Percentiles rank a stretch among this genome's conserved stretches.
phyloP scores from a whole-genome alignment of 2,113 vertebrate species.

The Pantherophis guttatus region DNA sequence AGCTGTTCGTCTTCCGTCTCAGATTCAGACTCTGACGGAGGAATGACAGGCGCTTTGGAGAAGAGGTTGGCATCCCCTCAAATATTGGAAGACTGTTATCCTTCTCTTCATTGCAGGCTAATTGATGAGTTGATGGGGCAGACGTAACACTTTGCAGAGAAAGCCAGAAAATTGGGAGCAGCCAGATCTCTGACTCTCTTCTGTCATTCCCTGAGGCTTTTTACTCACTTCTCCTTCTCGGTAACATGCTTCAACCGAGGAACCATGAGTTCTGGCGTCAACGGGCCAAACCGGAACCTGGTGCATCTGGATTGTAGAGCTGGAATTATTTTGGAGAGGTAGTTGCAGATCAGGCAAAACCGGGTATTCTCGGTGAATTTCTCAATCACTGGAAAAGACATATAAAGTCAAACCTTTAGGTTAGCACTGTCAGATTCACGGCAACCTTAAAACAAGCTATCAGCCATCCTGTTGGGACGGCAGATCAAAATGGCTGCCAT shows the following conservation, averaged over 20 bases:
- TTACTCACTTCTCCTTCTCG: slow-evolving; percentile 81
- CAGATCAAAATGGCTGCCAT: background rate
- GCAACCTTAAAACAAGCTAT: too few relatives aligned
- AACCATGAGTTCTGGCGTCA: slow-evolving; percentile 89
- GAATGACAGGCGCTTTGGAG: too few relatives aligned
- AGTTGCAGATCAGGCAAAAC: slow-evolving; percentile 97
- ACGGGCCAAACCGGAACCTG: slow-evolving; percentile 91
- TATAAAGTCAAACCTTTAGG: background rate
- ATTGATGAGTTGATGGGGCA: too few relatives aligned
- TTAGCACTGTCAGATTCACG: too few relatives aligned
- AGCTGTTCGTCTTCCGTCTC: too few relatives aligned
- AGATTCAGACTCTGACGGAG: too few relatives aligned
- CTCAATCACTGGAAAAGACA: slow-evolving; percentile 83
- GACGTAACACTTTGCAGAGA: too few relatives aligned
- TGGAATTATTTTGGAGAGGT: slow-evolving; percentile 97
- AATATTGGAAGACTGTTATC: too few relatives aligned
- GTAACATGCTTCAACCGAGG: slow-evolving; percentile 86
- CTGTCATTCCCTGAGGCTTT: accelerated
- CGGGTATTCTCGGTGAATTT: slow-evolving; percentile 97
- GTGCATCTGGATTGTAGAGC: slow-evolving; percentile 96
- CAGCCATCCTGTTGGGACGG: background rate
- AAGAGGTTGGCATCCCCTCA: too few relatives aligned
- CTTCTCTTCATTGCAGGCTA: too few relatives aligned
- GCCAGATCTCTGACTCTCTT: background rate
- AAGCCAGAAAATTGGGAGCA: too few relatives aligned